Evolutionary conservation across 2,113 vertebrate species (phyloP).

Genomic region (Trochalopteron elliotii): DNA sequence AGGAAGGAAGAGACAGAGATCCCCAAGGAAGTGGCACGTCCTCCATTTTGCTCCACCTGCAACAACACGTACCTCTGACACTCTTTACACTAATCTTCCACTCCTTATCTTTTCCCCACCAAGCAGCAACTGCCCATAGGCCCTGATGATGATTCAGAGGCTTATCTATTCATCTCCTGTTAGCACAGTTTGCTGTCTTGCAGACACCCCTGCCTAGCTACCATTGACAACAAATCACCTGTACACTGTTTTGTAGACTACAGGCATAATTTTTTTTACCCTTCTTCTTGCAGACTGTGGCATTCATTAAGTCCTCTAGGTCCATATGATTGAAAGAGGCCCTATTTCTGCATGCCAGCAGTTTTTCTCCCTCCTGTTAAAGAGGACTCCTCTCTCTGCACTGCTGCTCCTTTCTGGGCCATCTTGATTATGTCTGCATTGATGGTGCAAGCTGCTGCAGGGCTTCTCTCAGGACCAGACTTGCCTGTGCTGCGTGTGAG

Average conservation of each 20-base stretch:
- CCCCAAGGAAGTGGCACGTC: neutral
- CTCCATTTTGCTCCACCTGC: neutral
- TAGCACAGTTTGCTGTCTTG: neutral
- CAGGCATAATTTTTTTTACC: neutral
- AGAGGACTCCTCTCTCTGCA: neutral
- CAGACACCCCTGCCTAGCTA: neutral
- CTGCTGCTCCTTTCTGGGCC: neutral
- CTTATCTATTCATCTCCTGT: neutral
- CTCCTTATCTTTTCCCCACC: neutral
- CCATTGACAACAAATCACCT: neutral
- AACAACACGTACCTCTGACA: fast-evolving
- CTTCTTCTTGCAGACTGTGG: neutral
- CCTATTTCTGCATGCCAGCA: neutral
- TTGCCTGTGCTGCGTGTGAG: neutral
- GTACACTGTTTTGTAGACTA: neutral
- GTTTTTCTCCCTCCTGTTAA: neutral
- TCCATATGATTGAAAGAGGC: neutral
- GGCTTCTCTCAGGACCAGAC: neutral
- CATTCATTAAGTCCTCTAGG: neutral
- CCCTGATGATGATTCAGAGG: neutral
- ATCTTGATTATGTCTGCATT: fast-evolving
- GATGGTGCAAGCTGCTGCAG: fast-evolving
- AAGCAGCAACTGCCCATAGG: neutral
- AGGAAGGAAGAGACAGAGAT: neutral
- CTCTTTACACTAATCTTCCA: neutral